Base-by-base conservation (phyloP, 2,888 invertebrate genomes). In the Allophyes oxyacanthae region DNA sequence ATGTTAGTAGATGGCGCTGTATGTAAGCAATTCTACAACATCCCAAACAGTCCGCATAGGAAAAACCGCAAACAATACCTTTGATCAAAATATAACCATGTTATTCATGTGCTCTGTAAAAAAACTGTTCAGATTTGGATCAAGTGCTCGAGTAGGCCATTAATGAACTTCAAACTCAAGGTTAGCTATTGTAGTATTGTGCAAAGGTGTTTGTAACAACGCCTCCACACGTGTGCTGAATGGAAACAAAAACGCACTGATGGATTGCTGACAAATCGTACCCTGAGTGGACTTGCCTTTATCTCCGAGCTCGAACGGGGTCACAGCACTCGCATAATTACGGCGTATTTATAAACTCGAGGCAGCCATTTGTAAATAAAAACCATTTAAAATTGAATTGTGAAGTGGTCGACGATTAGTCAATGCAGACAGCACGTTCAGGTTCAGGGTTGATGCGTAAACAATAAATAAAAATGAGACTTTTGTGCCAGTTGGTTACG, bases 161-260 rank as follows among this genome's bases (percentile, higher is more conserved):
- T 76, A 79, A 75, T 75, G 72, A 78, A 68, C 76, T 62, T 77
- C 71, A 77, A 64, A 70, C 72, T 75, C 81, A 86, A 83, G 85
- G 85, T 75, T 78, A 70, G 33, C 61, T 67, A 78, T 20, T 20
- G 20, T 20, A 20, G 20, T 20, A 4, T 85, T 84, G 80, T 82
- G 77, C 72, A 34, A 67, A 69, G 45, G 46, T 55, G 73, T 80
- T 82, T 78, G 78, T 81, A 61, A 57, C 48, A 63, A 78, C 82
- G 78, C 82, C 85, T 80, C 74, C 83, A 59, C 76, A 57, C 57
- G 73, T 68, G 71, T 72, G 73, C 67, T 79, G 75, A 79, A 75
- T 68, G 52, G 56, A 53, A 79, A 81, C 80, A 83, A 83, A 84
- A 84, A 81, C 61, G 50, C 55, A 59, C 72, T 81, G 79, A 83